A percentile compares a stretch with the other conserved stretches of the same genome.
Evolutionary conservation across 2,113 vertebrate species (phyloP).

Genomic region (Thamnophis sirtalis): DNA sequence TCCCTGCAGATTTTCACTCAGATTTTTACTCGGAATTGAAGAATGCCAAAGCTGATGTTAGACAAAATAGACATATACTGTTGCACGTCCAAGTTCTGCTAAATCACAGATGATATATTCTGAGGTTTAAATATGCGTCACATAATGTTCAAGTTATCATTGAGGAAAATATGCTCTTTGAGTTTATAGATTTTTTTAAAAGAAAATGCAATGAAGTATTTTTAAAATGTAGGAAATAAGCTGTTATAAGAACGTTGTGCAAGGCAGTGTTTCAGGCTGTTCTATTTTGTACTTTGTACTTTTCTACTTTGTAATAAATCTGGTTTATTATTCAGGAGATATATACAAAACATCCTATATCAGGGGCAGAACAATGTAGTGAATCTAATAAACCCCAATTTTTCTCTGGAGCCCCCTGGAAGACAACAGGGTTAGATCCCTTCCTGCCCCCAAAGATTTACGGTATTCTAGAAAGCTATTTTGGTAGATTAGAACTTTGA

Average conservation of each 20-base stretch:
- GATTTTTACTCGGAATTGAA: not conserved
- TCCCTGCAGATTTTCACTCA: not conserved
- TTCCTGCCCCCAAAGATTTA: not conserved
- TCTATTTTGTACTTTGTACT: not conserved
- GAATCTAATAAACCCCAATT: not conserved
- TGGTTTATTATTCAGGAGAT: not conserved
- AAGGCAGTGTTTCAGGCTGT: not conserved
- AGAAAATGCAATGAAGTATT: not conserved
- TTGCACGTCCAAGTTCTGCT: not conserved
- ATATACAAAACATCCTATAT: not conserved
- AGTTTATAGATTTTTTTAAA: not conserved
- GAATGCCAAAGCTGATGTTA: not conserved
- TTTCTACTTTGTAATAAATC: not conserved
- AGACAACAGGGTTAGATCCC: not conserved
- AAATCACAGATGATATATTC: not conserved
- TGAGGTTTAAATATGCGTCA: too few relatives aligned
- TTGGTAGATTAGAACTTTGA: not conserved
- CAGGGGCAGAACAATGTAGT: not conserved
- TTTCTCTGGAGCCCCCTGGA: not conserved
- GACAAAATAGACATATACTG: not conserved
- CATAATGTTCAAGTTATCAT: not conserved
- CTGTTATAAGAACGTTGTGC: not conserved
- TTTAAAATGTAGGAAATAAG: not conserved
- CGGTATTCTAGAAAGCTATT: not conserved
- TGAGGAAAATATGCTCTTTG: not conserved